These are phyloP conservation scores for Procavia capensis DNA, from an alignment of 2,113 vertebrate species.

Conservation along the genomic window DNA sequence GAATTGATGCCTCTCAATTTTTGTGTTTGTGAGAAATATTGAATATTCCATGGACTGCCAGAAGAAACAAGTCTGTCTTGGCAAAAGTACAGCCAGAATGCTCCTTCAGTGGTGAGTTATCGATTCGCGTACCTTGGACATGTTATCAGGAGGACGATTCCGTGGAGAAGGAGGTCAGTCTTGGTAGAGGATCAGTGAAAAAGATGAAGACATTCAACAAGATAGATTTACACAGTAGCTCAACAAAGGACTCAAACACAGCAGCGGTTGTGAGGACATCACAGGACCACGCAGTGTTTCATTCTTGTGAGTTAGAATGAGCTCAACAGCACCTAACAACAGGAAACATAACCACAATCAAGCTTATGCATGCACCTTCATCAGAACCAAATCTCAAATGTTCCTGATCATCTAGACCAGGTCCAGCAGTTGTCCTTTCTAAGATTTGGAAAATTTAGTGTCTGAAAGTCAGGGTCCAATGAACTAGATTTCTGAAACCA, in stretches of 20 bases:
- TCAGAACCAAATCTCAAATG: neutral
- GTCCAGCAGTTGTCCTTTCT: neutral
- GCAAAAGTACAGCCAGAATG: neutral
- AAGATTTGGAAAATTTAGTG: neutral
- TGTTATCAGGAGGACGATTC: neutral
- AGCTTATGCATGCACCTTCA: constrained; percentile 4
- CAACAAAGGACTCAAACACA: neutral
- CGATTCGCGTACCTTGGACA: neutral
- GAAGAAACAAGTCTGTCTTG: neutral
- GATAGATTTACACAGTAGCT: neutral
- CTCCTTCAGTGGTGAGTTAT: neutral
- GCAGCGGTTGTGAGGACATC: too few relatives aligned
- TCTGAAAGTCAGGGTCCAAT: neutral
- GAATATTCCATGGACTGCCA: neutral
- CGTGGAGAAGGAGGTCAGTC: neutral
- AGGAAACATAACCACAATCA: neutral
- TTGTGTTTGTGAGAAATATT: neutral
- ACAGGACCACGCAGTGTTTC: too few relatives aligned
- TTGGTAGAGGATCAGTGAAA: neutral
- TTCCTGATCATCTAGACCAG: rapidly evolving
- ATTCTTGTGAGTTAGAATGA: too few relatives aligned
- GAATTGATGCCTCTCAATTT: neutral
- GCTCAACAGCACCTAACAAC: neutral
- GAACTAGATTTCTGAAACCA: neutral
- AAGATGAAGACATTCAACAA: neutral